These are phyloP conservation scores for Ateles fusciceps DNA, from an alignment of 2,797 vertebrate genomes.

Conservation along the genomic window DNA sequence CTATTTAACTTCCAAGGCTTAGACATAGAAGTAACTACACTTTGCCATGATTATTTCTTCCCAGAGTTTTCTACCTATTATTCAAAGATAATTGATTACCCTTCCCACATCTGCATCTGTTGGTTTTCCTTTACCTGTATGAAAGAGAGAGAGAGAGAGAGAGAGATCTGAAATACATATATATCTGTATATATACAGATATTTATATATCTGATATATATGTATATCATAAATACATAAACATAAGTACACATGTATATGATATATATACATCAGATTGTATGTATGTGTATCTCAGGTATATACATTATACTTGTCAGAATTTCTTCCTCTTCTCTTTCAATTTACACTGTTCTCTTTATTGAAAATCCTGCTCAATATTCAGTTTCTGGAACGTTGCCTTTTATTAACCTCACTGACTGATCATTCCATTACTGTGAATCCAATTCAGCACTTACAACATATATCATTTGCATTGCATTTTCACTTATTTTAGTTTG, in stretches of 20 bases:
- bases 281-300: background rate
- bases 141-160: background rate
- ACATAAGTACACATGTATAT: background rate
- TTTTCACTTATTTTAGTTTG: constrained; percentile 58
- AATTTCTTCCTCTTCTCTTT: constrained; percentile 14
- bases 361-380: constrained; percentile 6
- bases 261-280: background rate
- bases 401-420: constrained; percentile 53
- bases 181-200: background rate
- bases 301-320: background rate
- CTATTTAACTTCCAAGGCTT: background rate
- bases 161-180: too few relatives aligned
- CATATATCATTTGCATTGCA: constrained; percentile 28
- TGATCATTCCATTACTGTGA: constrained; percentile 37
- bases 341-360: constrained; percentile 31
- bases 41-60: background rate
- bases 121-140: background rate
- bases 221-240: background rate
- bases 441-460: constrained; percentile 24
- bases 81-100: background rate
- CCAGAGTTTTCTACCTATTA: background rate
- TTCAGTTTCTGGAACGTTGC: constrained; percentile 27
- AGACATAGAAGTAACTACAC: background rate
- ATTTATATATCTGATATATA: background rate
- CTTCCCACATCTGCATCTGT: background rate